Evolutionary conservation across 2,888 invertebrate species (phyloP), one percentile per base, ranked within the genome.

Genomic region (Gisinianus flammeolus): DNA sequence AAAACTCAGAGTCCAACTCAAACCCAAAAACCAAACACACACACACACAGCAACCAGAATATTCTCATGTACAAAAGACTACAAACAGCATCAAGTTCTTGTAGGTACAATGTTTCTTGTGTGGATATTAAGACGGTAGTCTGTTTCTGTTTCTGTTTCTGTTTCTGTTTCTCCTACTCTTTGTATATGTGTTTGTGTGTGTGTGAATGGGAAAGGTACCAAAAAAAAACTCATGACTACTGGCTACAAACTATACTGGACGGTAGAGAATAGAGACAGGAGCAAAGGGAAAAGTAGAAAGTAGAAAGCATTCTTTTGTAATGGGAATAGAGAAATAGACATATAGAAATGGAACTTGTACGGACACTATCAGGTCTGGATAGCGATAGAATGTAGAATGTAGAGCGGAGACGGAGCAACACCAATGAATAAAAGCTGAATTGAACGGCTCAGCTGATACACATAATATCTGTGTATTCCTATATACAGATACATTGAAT

Each of bases 371-470:
- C 24, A 56, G 56, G 56, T 56, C 5, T n/a, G 19, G 56, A 56
- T 58, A 12, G 10, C 56, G 56, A 56, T 22, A 12, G 56, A 16
- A 30, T 66, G 66, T 2, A 66, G 2, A 30, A 1, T 24, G 66
- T 3, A 66, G 66, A 19, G 26, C 71, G 28, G 62, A 31, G 64
- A 58, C 58, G 22, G 62, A 35, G 30, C 35, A 62, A 62, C 33
- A 62, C 62, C 73, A 73, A 73, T 70, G 70, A 70, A 70, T 70
- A 70, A 72, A 73, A n/a, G n/a, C n/a, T n/a, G 35, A 12, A 35
- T 6, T 44, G 1, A 4, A 44, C 12, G 44, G 12, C 35, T 44
- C 44, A 44, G 44, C 6, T 44, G 44, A 44, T 44, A 6, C 6
- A 6, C 6, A 44, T 6, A 44, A 44, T 4, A 6, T 58, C n/a